These are phyloP conservation scores for Xenopus tropicalis DNA, from an alignment of 2,113 vertebrate genomes.

Conservation along the genomic window DNA sequence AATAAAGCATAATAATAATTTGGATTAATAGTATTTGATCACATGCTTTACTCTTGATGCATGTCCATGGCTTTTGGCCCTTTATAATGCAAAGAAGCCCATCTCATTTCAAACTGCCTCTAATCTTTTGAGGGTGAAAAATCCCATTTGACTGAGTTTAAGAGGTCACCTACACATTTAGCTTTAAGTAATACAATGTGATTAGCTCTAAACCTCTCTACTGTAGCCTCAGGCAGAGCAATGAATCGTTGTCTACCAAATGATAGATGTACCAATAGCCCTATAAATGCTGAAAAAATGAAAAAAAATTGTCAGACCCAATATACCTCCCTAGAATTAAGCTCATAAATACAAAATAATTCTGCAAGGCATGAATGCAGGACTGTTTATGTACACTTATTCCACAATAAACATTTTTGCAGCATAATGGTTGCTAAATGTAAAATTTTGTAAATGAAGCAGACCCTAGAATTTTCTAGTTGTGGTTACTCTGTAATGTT, in stretches of 20 bases:
- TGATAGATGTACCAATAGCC: constrained; percentile 37
- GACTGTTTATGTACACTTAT: constrained; percentile 24
- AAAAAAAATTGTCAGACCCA: constrained; percentile 28
- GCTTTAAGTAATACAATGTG: constrained; percentile 41
- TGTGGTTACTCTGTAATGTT: no score
- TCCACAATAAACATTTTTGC: constrained; percentile 17
- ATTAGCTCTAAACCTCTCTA: constrained; percentile 36
- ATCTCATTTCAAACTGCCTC: constrained; percentile 15
- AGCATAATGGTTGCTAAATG: constrained; percentile 20
- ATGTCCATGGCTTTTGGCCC: not conserved
- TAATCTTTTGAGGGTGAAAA: constrained; percentile 57
- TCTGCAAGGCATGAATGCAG: not conserved
- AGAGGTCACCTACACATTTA: constrained; percentile 62
- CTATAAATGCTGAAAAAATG: constrained; percentile 38
- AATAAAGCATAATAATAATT: no score
- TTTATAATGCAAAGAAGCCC: constrained; percentile 8
- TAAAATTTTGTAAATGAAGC: not conserved
- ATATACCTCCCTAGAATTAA: constrained; percentile 26
- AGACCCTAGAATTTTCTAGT: no score
- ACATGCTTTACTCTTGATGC: not conserved
- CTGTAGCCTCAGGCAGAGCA: constrained; percentile 43
- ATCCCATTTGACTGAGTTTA: constrained; percentile 52
- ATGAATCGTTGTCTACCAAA: constrained; percentile 54
- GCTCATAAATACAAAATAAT: constrained; percentile 16
- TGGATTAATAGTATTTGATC: not conserved